Base-by-base conservation (phyloP, 2,113 vertebrate species). In the Tenebrosternarchus preto region DNA sequence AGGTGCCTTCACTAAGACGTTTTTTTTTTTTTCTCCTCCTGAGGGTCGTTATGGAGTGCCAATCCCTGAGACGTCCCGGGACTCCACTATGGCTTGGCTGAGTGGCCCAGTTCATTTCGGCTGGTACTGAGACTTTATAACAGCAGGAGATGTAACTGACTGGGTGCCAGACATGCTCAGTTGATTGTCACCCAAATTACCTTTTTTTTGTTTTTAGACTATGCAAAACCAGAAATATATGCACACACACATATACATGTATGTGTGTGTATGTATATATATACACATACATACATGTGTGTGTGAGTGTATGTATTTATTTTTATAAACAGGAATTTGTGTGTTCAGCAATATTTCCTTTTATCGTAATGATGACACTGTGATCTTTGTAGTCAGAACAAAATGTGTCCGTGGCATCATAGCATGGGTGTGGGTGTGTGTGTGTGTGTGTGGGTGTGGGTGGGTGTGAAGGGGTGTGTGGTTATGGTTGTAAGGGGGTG, bases 251-350 rank as follows among this genome's bases (percentile, higher is more conserved):
- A 25, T 33, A 59, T 36, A 61, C 61, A 12, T 15, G 1, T 46
- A 9, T 46, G 39, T 59, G 43, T 81, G 29, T 22, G n/a, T n/a
- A n/a, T n/a, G n/a, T n/a, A n/a, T n/a, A n/a, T n/a, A n/a, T n/a
- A n/a, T n/a, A n/a, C n/a, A n/a, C n/a, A n/a, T n/a, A 25, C 22
- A 59, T 36, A 61, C 61, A 12, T 15, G 1, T 46, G 39, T 46
- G 39, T 59, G 43, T 81, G 29, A n/a, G n/a, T n/a, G n/a, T n/a
- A n/a, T n/a, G n/a, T n/a, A n/a, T n/a, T n/a, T n/a, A n/a, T 69
- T 78, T 80, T 68, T 68, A 11, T 29, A 36, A 73, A 64, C 78
- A 66, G 72, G 78, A 81, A 81, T 69, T 43, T 19, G n/a, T 55
- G 29, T 57, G 22, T 46, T n/a, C 24, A 64, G 50, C 57, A 24